Base-by-base conservation (phyloP, 2,888 invertebrate species). In the Drosophila siamana region DNA sequence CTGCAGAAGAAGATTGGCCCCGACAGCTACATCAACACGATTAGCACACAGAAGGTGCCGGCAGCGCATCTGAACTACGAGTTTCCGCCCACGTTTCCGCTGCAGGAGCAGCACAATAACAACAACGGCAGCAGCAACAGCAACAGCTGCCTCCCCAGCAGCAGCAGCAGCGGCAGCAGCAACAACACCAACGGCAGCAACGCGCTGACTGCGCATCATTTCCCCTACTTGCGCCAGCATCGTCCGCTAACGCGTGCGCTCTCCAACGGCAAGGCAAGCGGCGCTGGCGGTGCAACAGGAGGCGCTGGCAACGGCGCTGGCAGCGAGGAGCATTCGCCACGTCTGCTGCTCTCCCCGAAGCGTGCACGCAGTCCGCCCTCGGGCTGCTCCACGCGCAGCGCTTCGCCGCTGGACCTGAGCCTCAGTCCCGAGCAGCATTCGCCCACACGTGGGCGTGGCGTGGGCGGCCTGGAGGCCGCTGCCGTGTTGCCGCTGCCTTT, bases 11-110 rank as follows among this genome's bases (percentile, higher is more conserved):
- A 95, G 90, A 95, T 95, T 79, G 95, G 95, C 46, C 94, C 95
- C 51, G 95, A 95, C 91, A 95, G 95, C 92, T 95, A 95, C 89
- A 95, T 95, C 54, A 95, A 95, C 69, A 95, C 95, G 46, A 92
- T 92, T 22, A 83, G 90, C 50, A 91, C 92, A 0, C 90, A 91
- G 54, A 90, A 92, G 70, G 91, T 92, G 47, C 94, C 92, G 89
- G 88, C 81, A 89, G 88, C 81, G 4, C 82, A 88, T 3, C 83
- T 91, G 47, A 87, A 76, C 11, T 92, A 92, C 50, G 92, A 92
- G 47, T 92, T 92, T 74, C 92, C 36, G 36, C 36, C 92, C 2
- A 85, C 90, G 19, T 91, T 90, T 40, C 90, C 90, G 4, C 64
- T 86, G 19, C 88, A 86, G 60, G 84, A 88, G 44, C 76, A 66